Evolutionary conservation across 2,797 vertebrate genomes (phyloP), one percentile per base, ranked within the genome.

Genomic region (Liasis olivaceus): DNA sequence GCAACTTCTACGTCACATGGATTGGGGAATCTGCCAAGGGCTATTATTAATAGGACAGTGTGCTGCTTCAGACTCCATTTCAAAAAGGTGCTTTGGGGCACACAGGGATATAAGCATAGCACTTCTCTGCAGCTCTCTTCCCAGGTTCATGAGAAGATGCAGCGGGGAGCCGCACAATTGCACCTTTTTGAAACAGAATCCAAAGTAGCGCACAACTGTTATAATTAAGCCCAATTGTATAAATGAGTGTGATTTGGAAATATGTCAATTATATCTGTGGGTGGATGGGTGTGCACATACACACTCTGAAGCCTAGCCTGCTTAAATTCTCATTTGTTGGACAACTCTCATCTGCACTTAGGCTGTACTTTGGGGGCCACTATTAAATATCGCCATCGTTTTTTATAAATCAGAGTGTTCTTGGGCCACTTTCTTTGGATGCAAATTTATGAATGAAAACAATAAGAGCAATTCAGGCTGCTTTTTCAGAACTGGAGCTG

Each of bases 391-490:
- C 95, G 96, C 96, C 95, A 89, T 90, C 89, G 94, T 96, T 95
- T 95, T 96, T 96, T 95, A 91, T 95, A 94, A 96, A 92, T 93
- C 94, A 95, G 64, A 93, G 58, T 93, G 95, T 96, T 97, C 95
- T 95, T 95, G 96, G 97, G 96, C 96, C 94, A 90, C 94, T 95
- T 96, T 93, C 95, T 94, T 91, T 91, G 96, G 95, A 95, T 95
- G 77, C 81, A 95, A 94, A 93, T 92, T 93, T 95, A 95, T 96
- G 96, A 96, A 94, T 97, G 97, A 97, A 96, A 97, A 96, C 96
- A 96, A 96, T 92, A 93, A 94, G 94, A 96, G 93, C 97, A 96
- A 96, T 96, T 96, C 96, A 96, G 95, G 90, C 90, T 96, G 1
- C 91, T 95, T 91, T 96, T 93, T 95, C 89, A 95, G 95, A 96